Evolutionary conservation across 2,113 vertebrate species (phyloP).

Genomic region (Orientallactaga bullata): DNA sequence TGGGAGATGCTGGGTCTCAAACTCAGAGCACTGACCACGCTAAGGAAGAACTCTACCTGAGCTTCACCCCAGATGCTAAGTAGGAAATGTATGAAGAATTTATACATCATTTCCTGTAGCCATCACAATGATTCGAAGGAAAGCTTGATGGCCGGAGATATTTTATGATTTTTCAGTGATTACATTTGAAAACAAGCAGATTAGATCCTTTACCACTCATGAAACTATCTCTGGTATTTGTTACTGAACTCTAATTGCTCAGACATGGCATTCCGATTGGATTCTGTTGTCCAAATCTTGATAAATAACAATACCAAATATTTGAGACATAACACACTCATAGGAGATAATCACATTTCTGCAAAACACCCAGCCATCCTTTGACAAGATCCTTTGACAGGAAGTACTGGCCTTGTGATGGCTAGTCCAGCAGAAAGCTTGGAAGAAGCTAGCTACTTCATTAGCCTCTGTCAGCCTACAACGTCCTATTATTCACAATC

Average conservation of each 20-base stretch:
- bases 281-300: background rate
- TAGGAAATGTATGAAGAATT: background rate
- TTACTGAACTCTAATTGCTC: background rate
- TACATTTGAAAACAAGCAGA: background rate
- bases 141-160: background rate
- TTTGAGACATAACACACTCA: background rate
- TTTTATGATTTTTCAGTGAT: background rate
- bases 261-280: background rate
- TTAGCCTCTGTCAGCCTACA: background rate
- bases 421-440: background rate
- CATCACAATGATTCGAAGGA: background rate
- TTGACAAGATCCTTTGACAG: background rate
- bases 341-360: background rate
- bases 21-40: rapidly evolving
- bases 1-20: background rate
- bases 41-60: background rate
- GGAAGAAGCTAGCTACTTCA: background rate
- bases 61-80: background rate
- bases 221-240: background rate
- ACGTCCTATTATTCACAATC: background rate
- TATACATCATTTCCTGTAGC: background rate
- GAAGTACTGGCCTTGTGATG: background rate
- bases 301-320: background rate
- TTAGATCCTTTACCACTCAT: background rate
- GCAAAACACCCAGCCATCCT: background rate